Base-by-base conservation (phyloP, 92 coral and sea anemone species). In the Epizoanthus illoricatus region DNA sequence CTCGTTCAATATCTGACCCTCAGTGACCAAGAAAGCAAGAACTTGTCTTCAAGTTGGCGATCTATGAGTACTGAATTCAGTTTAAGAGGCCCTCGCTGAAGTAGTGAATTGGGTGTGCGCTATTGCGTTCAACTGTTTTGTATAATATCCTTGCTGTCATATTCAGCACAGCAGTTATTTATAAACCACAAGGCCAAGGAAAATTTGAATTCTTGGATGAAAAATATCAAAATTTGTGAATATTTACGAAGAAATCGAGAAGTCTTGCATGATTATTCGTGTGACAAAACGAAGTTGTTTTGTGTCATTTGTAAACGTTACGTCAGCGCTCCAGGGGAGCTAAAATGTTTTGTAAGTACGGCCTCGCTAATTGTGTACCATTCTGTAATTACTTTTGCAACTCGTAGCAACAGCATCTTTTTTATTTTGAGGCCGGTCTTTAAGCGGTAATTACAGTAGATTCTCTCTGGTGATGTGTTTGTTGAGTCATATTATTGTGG, bases 1-100 rank as follows among this genome's bases (percentile, higher is more conserved):
- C 88, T 66, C 18, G 55, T 7, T 75, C 82, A 21, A 28, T 39
- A 88, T 88, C 91, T 88, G 76, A 84, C 91, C 63, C 85, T 62
- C 56, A 71, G 41, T 49, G 28, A 88, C 88, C 88, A 42, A 73
- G 60, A 69, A 66, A 40, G 76, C 62, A 79, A 88, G 80, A 10
- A 49, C 64, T 78, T 62, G 82, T 78, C 82, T 78, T 78, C 82
- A 78, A 64, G 23, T 24, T 18, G 52, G 42, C 24, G 82, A 64
- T 63, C 42, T 78, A 63, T 15, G 82, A 63, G 72, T 62, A 78
- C 64, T 76, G 43, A 63, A 78, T 78, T 78, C 65, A 12, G 58
- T 45, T 78, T 15, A 63, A 45, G 61, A 78, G 82, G 43, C 71
- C 69, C 69, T 45, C 59, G 59, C 40, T 28, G 17, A 13, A 33